phyloP scores from a whole-genome alignment of 2,797 vertebrate species.

The Euthynnus affinis region DNA sequence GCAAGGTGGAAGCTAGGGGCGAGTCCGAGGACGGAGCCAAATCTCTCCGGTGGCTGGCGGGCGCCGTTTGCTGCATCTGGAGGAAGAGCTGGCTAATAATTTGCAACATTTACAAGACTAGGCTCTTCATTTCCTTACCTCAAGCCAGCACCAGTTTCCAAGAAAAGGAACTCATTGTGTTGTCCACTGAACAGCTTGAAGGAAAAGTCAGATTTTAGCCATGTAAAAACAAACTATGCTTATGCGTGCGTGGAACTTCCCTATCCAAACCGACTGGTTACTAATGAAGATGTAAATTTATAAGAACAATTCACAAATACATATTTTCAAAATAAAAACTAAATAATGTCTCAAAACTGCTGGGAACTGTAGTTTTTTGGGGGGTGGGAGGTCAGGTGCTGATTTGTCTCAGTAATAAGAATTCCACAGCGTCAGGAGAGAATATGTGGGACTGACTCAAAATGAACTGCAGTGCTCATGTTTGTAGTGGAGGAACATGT shows the following conservation, averaged over 20 bases:
- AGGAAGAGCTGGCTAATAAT: slow-evolving; percentile 46
- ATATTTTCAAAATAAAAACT: neutral
- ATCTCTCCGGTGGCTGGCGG: slow-evolving; percentile 14
- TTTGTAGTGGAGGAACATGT: no score
- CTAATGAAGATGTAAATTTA: no score
- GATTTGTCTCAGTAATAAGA: neutral
- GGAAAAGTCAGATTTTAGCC: neutral
- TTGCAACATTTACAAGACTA: slow-evolving; percentile 21
- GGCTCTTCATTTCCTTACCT: slow-evolving; percentile 16
- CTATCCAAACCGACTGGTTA: neutral
- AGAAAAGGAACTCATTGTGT: neutral
- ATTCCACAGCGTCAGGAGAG: neutral
- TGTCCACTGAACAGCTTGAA: neutral
- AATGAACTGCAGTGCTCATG: no score
- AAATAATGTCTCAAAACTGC: neutral
- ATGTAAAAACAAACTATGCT: neutral
- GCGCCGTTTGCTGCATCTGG: slow-evolving; percentile 13
- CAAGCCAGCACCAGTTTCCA: slow-evolving; percentile 16
- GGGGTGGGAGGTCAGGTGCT: no score
- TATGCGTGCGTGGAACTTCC: neutral
- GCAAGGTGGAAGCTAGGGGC: slow-evolving; percentile 31
- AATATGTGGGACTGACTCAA: no score
- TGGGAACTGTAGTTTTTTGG: no score
- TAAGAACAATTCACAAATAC: neutral
- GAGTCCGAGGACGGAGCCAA: slow-evolving; percentile 27